Evolutionary conservation across 2,888 invertebrate species (phyloP).

Genomic region (Netelia virgata): DNA sequence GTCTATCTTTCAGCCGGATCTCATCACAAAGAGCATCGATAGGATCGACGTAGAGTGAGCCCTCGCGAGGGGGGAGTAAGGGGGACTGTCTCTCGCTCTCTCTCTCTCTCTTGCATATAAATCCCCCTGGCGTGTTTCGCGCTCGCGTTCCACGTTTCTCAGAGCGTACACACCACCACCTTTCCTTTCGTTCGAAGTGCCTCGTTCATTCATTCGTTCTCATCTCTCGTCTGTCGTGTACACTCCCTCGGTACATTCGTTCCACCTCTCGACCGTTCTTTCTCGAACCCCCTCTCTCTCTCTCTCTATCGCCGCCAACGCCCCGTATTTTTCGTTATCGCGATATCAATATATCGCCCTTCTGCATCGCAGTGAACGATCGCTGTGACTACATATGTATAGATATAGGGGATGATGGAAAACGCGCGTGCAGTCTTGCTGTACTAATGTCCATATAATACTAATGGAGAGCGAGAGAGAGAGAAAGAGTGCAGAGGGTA

Average conservation of each 20-base stretch:
- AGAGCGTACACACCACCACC: slow-evolving; percentile 13
- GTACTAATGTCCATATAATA: background rate
- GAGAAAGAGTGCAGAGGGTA: background rate
- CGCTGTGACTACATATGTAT: slow-evolving; percentile 5
- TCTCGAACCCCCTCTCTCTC: background rate
- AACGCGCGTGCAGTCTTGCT: slow-evolving; percentile 23
- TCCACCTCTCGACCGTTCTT: slow-evolving; percentile 9
- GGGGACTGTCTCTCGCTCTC: background rate
- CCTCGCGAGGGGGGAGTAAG: slow-evolving; percentile 51
- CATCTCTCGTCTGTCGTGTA: slow-evolving; percentile 23
- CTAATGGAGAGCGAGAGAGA: background rate
- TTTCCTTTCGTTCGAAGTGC: slow-evolving; percentile 68
- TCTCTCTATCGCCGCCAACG: background rate
- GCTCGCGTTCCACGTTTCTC: slow-evolving; percentile 69
- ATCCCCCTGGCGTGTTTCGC: slow-evolving; percentile 80
- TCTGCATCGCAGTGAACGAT: slow-evolving; percentile 35
- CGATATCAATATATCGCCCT: slow-evolving; percentile 62
- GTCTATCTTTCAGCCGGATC: slow-evolving; percentile 81
- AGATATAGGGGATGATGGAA: slow-evolving; percentile 17
- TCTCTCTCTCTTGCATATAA: slow-evolving; percentile 29
- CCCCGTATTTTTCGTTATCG: slow-evolving; percentile 44
- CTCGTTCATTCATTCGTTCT: slow-evolving; percentile 69
- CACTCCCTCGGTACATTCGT: slow-evolving; percentile 23
- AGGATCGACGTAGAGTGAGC: slow-evolving; percentile 77
- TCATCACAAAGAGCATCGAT: slow-evolving; percentile 81